These are phyloP conservation scores for Lerista edwardsae DNA, from an alignment of 2,797 vertebrate species.

Conservation along the genomic window DNA sequence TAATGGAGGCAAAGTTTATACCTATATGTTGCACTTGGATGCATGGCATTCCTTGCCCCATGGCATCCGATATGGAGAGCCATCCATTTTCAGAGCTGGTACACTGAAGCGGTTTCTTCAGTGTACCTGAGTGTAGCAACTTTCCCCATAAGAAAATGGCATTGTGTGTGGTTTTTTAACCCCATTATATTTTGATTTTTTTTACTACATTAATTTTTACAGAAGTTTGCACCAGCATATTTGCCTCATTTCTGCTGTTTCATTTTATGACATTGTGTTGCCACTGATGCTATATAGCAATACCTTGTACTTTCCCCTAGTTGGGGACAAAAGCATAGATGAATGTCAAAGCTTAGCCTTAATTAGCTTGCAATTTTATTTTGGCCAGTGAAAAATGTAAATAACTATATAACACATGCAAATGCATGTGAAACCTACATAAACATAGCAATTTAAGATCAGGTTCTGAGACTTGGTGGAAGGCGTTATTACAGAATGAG, in stretches of 20 bases:
- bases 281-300: not conserved
- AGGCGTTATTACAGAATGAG: constrained; percentile 27
- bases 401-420: no score
- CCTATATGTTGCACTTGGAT: no score
- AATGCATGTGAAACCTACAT: no score
- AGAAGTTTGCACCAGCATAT: not conserved
- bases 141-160: not conserved
- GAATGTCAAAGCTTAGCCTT: no score
- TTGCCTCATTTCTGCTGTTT: not conserved
- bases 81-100: no score
- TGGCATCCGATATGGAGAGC: no score
- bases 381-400: no score
- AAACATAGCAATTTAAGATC: not conserved
- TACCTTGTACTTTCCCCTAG: no score
- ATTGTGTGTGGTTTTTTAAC: not conserved
- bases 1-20: no score
- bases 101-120: no score
- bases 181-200: not conserved
- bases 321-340: no score
- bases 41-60: not conserved
- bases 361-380: no score
- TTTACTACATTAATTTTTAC: constrained; percentile 30
- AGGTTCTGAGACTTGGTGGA: not conserved
- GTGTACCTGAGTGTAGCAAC: not conserved
- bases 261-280: not conserved